Percentiles rank a stretch among this genome's conserved stretches.
phyloP scores from a whole-genome alignment of 2,797 vertebrate species.

The Columba guinea region DNA sequence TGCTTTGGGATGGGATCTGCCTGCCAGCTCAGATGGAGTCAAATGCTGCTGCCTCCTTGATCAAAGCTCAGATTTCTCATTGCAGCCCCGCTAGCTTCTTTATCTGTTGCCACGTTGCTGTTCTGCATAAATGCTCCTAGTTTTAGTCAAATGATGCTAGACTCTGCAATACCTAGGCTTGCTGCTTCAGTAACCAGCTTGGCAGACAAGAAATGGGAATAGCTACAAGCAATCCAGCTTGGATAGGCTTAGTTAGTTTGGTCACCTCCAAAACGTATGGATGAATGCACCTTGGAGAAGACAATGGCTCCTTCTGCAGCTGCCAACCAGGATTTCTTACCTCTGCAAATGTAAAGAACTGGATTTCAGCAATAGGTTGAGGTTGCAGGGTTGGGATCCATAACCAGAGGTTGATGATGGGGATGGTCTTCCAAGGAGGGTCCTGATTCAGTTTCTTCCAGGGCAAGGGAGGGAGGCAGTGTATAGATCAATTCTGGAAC shows the following conservation, averaged over 20 bases:
- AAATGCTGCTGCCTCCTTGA: conserved; percentile 30
- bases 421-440: not conserved
- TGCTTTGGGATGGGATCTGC: conserved; percentile 35
- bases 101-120: conserved; percentile 17
- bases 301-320: not conserved
- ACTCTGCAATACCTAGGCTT: conserved; percentile 4
- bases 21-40: conserved; percentile 36
- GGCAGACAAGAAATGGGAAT: conserved; percentile 22
- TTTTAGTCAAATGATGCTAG: conserved; percentile 13
- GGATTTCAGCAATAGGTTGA: not conserved
- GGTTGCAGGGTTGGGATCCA: not conserved
- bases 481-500: not conserved
- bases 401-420: conserved; percentile 42
- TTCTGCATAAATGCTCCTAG: not conserved
- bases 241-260: conserved; percentile 1
- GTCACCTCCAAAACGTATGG: not conserved
- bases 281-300: not conserved
- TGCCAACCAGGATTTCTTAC: not conserved
- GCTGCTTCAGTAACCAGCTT: conserved; percentile 15
- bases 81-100: not conserved
- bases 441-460: conserved; percentile 14
- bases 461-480: not conserved
- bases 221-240: not conserved
- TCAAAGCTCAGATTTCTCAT: conserved; percentile 39
- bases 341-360: not conserved